phyloP scores from a whole-genome alignment of 92 coral and sea anemone species.

The Ricordea florida region DNA sequence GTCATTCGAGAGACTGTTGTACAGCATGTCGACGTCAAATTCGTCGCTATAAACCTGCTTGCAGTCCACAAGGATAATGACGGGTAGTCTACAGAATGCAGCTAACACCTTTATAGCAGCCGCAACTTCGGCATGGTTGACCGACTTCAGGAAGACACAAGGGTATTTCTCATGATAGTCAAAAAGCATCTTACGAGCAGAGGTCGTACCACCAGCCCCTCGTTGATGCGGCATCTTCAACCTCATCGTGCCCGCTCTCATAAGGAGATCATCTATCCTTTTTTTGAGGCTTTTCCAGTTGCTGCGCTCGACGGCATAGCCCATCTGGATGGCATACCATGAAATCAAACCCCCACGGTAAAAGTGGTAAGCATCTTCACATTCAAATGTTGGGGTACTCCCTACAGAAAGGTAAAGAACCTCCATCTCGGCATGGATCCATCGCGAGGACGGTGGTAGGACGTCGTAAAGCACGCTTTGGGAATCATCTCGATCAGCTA shows the following conservation, averaged over 20 bases:
- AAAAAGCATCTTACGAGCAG: constrained; percentile 51
- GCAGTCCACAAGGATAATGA: constrained; percentile 42
- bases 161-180: constrained; percentile 54
- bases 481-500: constrained; percentile 5
- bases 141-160: constrained; percentile 50
- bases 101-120: constrained; percentile 45
- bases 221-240: constrained; percentile 52
- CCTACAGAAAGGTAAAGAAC: constrained; percentile 60
- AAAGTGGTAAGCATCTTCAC: constrained; percentile 64
- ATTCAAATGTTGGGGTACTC: constrained; percentile 44
- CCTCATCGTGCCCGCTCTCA: constrained; percentile 35
- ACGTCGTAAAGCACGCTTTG: not conserved
- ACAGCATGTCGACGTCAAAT: constrained; percentile 47
- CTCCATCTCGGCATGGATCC: constrained; percentile 54
- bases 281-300: constrained; percentile 33
- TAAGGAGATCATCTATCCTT: constrained; percentile 32
- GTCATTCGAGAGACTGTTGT: constrained; percentile 46
- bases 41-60: constrained; percentile 55
- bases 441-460: constrained; percentile 47
- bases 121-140: constrained; percentile 34
- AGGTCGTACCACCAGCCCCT: constrained; percentile 75
- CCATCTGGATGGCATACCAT: constrained; percentile 60
- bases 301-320: constrained; percentile 59
- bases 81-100: constrained; percentile 56
- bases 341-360: constrained; percentile 76